Conservation (phyloP, 1,140 invertebrate species). For the Tetramorium alpestre region DNA sequence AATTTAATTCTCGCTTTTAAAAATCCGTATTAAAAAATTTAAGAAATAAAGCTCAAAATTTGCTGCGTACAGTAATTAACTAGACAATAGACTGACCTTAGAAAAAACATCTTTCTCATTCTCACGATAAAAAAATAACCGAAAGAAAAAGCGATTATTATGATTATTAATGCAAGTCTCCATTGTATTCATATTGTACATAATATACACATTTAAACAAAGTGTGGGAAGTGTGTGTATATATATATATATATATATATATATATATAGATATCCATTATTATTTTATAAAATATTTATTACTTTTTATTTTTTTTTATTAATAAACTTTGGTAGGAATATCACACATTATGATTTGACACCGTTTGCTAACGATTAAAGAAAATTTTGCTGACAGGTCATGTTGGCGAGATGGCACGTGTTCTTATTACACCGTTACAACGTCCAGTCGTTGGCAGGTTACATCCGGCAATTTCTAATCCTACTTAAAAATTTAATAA, state of each 20-base stretch:
- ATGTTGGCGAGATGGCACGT: slow-evolving; percentile 63
- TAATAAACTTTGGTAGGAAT: neutral
- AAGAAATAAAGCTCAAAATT: slow-evolving; percentile 4
- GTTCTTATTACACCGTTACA: slow-evolving; percentile 63
- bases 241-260: slow-evolving; percentile 41
- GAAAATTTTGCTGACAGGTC: slow-evolving; percentile 45
- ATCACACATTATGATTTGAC: neutral
- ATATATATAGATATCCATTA: neutral
- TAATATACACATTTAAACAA: slow-evolving; percentile 52
- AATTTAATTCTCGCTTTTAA: neutral
- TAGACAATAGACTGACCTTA: neutral
- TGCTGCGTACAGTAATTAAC: neutral
- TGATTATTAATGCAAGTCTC: slow-evolving; percentile 35
- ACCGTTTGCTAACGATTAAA: neutral
- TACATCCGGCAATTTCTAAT: slow-evolving; percentile 62
- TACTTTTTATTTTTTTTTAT: slow-evolving; percentile 5
- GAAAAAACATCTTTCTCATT: neutral
- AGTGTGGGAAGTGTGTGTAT: slow-evolving; percentile 40
- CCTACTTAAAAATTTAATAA: slow-evolving; percentile 38
- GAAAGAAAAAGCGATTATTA: slow-evolving; percentile 3
- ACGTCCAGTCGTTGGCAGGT: slow-evolving; percentile 51
- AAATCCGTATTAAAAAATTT: neutral
- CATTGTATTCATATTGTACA: slow-evolving; percentile 43
- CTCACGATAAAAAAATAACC: neutral
- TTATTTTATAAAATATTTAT: neutral